phyloP scores from a whole-genome alignment of 2,113 vertebrate genomes.

The Rhizomys pruinosus region DNA sequence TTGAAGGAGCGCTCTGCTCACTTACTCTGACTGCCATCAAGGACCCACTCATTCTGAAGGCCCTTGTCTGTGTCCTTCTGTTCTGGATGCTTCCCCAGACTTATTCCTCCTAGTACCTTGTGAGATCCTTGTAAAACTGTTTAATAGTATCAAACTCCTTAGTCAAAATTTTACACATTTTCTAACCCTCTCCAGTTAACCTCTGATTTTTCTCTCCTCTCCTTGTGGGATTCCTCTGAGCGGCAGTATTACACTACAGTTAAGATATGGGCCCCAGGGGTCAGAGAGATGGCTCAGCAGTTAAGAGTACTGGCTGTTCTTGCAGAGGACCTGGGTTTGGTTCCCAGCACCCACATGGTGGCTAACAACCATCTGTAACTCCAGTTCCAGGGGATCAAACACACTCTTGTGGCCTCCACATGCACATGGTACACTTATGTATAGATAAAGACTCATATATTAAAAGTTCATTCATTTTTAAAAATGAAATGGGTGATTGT shows the following conservation, averaged over 20 bases:
- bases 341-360: too few relatives aligned
- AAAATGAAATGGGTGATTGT: too few relatives aligned
- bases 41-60: not conserved
- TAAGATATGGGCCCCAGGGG: not conserved
- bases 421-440: too few relatives aligned
- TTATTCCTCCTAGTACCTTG: not conserved
- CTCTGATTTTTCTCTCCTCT: not conserved
- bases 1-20: too few relatives aligned
- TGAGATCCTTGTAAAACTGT: not conserved
- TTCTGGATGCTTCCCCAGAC: not conserved
- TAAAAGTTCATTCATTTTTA: too few relatives aligned
- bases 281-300: too few relatives aligned
- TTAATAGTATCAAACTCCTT: not conserved
- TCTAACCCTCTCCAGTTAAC: not conserved
- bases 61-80: not conserved
- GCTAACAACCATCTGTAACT: too few relatives aligned
- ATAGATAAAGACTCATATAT: too few relatives aligned
- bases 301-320: too few relatives aligned
- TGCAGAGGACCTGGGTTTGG: too few relatives aligned
- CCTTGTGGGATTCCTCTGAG: not conserved
- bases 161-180: not conserved
- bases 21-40: not conserved
- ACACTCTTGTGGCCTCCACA: too few relatives aligned
- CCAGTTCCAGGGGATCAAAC: too few relatives aligned
- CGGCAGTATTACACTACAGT: not conserved